Evolutionary conservation across 2,113 vertebrate species (phyloP).

Genomic region (Chrysemys picta): DNA sequence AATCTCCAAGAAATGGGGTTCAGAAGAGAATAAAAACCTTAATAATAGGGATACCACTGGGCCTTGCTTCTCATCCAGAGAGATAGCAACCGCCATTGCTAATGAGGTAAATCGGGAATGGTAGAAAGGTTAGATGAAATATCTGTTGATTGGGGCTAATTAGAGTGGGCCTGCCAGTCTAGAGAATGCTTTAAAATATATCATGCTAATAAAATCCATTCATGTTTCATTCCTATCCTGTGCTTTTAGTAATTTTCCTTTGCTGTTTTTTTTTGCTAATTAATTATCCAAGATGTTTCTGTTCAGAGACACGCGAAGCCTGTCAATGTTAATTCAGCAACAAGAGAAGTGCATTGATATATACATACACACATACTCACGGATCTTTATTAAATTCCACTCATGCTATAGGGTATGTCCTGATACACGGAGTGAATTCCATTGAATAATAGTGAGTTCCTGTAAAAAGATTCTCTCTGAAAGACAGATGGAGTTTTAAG

Average conservation of each 20-base stretch:
- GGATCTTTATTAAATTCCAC: neutral
- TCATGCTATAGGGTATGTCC: neutral
- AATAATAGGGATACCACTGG: neutral
- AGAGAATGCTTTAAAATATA: neutral
- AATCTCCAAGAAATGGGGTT: neutral
- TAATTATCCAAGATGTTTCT: constrained; percentile 36
- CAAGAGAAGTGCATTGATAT: constrained; percentile 18
- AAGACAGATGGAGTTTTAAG: neutral
- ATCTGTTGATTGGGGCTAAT: constrained; percentile 58
- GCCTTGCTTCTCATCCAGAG: neutral
- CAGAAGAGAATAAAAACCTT: constrained; percentile 16
- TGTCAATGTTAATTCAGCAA: constrained; percentile 31
- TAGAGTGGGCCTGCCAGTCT: neutral
- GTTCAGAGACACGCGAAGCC: neutral
- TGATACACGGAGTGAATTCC: fast-evolving
- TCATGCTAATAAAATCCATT: neutral
- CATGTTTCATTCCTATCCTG: neutral
- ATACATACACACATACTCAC: fast-evolving
- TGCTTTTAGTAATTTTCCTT: constrained; percentile 15
- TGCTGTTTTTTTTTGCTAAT: neutral
- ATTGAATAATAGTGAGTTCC: neutral
- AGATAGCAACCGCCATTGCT: neutral
- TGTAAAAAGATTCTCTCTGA: fast-evolving
- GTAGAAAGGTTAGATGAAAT: constrained; percentile 27
- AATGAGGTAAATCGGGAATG: constrained; percentile 46